Percentiles rank a stretch among this genome's conserved stretches.
These are phyloP conservation scores for Brachionus rotundiformis DNA, from an alignment of 1,140 invertebrate species.

Conservation along the genomic window DNA sequence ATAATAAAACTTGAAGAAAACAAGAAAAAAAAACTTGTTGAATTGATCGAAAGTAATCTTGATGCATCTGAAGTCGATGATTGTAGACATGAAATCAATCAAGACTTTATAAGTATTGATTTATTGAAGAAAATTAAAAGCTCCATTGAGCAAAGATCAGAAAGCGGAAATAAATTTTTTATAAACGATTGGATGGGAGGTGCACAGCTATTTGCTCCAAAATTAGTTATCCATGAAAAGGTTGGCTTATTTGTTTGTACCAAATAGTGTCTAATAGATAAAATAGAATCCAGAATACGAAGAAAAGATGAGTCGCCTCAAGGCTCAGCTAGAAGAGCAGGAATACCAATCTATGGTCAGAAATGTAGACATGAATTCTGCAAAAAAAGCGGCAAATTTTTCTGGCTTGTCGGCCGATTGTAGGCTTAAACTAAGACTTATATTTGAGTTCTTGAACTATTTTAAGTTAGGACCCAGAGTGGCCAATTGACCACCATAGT, in stretches of 20 bases:
- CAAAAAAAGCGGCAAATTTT: background rate
- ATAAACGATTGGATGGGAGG: slow-evolving; percentile 3
- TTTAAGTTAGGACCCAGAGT: slow-evolving; percentile 16
- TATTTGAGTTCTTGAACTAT: background rate
- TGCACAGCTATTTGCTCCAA: background rate
- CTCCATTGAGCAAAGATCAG: background rate
- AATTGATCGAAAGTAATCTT: background rate
- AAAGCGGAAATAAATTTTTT: slow-evolving; percentile 7
- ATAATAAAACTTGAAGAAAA: background rate
- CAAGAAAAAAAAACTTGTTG: background rate
- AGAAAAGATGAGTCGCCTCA: background rate
- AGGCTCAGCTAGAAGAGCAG: slow-evolving; percentile 5
- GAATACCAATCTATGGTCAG: slow-evolving; percentile 43
- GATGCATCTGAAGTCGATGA: background rate
- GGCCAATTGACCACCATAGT: slow-evolving; percentile 44
- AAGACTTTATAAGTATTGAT: slow-evolving; percentile 21
- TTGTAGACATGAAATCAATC: background rate
- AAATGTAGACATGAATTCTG: slow-evolving; percentile 8
- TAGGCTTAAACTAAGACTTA: slow-evolving; percentile 6
- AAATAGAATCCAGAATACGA: slow-evolving; percentile 22
- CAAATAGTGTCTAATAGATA: background rate
- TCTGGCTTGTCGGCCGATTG: background rate
- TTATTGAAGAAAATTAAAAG: slow-evolving; percentile 10
- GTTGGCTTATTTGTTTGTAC: background rate
- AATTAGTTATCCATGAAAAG: background rate